Conservation (phyloP, 1,140 invertebrate genomes). For the Atta cephalotes region DNA sequence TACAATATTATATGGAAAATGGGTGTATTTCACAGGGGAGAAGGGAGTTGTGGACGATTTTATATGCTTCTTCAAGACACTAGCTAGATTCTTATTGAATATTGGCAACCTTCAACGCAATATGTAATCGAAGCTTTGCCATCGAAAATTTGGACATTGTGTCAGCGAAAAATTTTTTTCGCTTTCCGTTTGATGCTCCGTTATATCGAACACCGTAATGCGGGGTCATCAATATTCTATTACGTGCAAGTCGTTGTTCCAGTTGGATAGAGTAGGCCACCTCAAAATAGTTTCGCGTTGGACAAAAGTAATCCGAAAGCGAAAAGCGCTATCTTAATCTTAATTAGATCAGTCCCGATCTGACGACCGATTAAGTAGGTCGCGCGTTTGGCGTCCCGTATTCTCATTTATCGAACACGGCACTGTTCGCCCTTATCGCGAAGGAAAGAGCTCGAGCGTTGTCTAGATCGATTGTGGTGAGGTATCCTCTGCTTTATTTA, state of each 20-base stretch:
- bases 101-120: not conserved
- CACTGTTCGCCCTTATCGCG: constrained; percentile 32
- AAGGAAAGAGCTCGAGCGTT: constrained; percentile 15
- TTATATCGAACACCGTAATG: constrained; percentile 58
- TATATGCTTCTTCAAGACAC: not conserved
- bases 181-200: not conserved
- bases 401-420: constrained; percentile 45
- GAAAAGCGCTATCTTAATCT: constrained; percentile 47
- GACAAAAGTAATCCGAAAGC: constrained; percentile 65
- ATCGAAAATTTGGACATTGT: not conserved
- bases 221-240: constrained; percentile 63
- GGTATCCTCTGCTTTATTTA: constrained; percentile 51
- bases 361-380: constrained; percentile 38
- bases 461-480: constrained; percentile 21
- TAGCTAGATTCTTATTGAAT: constrained; percentile 11
- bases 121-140: constrained; percentile 17
- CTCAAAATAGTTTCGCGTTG: constrained; percentile 64
- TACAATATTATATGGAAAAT: not conserved
- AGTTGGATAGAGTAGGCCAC: constrained; percentile 66
- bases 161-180: constrained; percentile 17
- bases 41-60: not conserved
- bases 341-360: constrained; percentile 52
- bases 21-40: not conserved
- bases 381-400: constrained; percentile 22
- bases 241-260: constrained; percentile 65